Percentiles rank a stretch among this genome's conserved stretches.
Evolutionary conservation across 2,797 vertebrate species (phyloP).

Genomic region (Anniella stebbinsi): DNA sequence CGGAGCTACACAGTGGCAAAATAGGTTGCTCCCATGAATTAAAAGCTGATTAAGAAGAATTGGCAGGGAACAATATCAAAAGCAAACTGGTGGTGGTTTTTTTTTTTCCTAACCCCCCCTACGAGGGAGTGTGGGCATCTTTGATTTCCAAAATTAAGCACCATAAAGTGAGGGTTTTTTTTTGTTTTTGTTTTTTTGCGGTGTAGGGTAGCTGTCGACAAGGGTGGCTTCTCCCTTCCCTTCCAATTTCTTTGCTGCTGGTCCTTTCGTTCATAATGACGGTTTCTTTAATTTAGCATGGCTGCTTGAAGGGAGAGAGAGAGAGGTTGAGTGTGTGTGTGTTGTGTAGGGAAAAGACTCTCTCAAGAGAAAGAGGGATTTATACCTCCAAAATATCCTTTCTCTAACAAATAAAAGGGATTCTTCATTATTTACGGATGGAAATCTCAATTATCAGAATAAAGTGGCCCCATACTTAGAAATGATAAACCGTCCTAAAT

Average conservation of each 20-base stretch:
- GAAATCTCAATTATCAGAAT: no score
- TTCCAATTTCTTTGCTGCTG: constrained; percentile 37
- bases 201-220: background rate
- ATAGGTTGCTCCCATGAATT: constrained; percentile 69
- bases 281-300: constrained; percentile 65
- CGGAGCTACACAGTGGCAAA: constrained; percentile 49
- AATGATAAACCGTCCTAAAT: no score
- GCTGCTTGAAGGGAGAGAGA: constrained; percentile 23
- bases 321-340: background rate
- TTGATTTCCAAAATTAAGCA: constrained; percentile 52
- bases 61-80: constrained; percentile 55
- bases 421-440: no score
- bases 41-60: constrained; percentile 76
- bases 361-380: no score
- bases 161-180: constrained; percentile 58
- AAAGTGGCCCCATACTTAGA: no score
- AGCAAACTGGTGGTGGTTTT: constrained; percentile 51
- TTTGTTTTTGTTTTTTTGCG: no score
- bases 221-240: background rate
- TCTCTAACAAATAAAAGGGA: no score
- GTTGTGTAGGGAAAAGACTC: background rate
- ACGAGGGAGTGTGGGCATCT: constrained; percentile 55
- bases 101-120: constrained; percentile 53
- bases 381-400: no score
- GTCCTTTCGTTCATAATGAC: constrained; percentile 68